Evolutionary conservation across 2,888 invertebrate genomes (phyloP), one percentile per base, ranked within the genome.

Genomic region (Macroteleia sp.): DNA sequence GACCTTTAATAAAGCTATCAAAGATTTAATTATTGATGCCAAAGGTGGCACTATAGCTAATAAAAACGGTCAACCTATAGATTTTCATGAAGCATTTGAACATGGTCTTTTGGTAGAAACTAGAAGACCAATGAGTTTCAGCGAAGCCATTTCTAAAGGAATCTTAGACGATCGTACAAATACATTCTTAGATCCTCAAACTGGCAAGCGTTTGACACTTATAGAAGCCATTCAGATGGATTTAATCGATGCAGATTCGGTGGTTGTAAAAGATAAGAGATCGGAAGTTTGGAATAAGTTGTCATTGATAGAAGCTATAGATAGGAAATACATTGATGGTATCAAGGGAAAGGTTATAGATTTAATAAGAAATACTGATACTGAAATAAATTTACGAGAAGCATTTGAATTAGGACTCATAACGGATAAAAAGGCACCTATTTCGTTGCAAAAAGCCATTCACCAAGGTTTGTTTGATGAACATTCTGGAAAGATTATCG

Each of bases 381-480:
- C 94, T 82, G 94, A 95, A 84, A 94, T 97, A 32, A 94, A 95
- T 28, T 92, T 97, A 16, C 94, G 94, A 57, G 95, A 96, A 90
- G 97, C 97, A 0, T 95, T 97, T 85, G 95, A 96, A 89, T 93
- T 94, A 73, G 97, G 96, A 16, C 93, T 97, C 67, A 93, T 97
- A 46, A 93, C 96, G 74, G 97, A 97, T 87, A 95, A 95, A 81
- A 95, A 96, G 90, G 96, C 95, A 8, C 95, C 97, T 0, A 94
- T 97, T 17, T 96, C 96, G 10, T 91, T 97, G 28, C 97, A 97
- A 88, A 93, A 96, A 86, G 96, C 96, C 0, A 94, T 97, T 57
- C 97, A 97, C 89, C 96, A 97, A 92, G 97, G 97, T 1, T 92
- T 97, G 0, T 97, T 97, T 87, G 96, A 97, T 82, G 95, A 96